phyloP scores from a whole-genome alignment of 2,888 invertebrate species.

The Oxycera nigricornis region DNA sequence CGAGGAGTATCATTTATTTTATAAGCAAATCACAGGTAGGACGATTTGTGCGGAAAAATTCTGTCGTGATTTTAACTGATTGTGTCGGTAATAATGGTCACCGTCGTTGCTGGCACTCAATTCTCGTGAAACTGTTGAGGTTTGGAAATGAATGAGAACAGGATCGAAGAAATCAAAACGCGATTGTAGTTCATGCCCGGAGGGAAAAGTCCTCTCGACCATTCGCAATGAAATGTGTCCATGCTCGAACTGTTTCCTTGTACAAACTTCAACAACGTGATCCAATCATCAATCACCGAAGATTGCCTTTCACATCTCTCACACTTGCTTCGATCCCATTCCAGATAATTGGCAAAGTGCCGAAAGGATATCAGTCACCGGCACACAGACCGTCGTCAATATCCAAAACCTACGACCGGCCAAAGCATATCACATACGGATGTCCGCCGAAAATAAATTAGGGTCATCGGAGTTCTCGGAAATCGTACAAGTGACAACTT shows the following conservation, averaged over 20 bases:
- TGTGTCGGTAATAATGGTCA: too few species aligned
- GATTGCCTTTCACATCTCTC: background rate
- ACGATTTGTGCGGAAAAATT: background rate
- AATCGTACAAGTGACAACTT: slow-evolving; percentile 83
- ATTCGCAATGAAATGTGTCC: background rate
- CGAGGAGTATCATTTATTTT: slow-evolving; percentile 86
- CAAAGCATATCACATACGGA: slow-evolving; percentile 85
- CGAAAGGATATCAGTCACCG: slow-evolving; percentile 80
- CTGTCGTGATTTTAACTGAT: background rate
- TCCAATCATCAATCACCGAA: background rate
- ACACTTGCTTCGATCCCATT: slow-evolving; percentile 13
- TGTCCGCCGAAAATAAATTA: slow-evolving; percentile 87
- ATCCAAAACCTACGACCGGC: slow-evolving; percentile 85
- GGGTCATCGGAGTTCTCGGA: slow-evolving; percentile 89
- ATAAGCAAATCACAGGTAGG: slow-evolving; percentile 76
- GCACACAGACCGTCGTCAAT: slow-evolving; percentile 81
- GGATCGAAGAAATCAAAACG: background rate
- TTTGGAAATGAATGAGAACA: too few species aligned
- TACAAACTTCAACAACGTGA: background rate
- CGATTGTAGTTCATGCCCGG: background rate
- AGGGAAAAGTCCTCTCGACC: too few species aligned
- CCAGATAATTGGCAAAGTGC: slow-evolving; percentile 82
- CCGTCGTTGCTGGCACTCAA: too few species aligned
- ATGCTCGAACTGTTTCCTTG: background rate
- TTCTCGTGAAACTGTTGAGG: too few species aligned